phyloP scores from a whole-genome alignment of 2,113 vertebrate genomes.

The Oceanites oceanicus region DNA sequence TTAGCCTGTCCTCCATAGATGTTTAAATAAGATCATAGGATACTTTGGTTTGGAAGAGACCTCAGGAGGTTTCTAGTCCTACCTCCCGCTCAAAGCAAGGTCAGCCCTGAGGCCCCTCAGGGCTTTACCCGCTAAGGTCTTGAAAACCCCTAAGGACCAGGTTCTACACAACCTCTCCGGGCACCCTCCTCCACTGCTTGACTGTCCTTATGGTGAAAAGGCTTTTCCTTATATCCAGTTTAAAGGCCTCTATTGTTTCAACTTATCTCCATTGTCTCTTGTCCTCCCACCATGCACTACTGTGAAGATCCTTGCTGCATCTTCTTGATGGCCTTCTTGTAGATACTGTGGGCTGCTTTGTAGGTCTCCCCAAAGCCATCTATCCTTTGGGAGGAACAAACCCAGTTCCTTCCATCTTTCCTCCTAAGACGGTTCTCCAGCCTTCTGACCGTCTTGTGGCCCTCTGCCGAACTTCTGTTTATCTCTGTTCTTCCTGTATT shows the following conservation, averaged over 20 bases:
- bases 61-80: not conserved
- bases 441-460: not conserved
- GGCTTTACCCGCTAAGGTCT: not conserved
- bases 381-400: not conserved
- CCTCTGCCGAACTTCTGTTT: not conserved
- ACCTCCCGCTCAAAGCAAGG: not conserved
- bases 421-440: not conserved
- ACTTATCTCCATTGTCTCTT: not conserved
- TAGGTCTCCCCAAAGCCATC: not conserved
- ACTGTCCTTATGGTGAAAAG: not conserved
- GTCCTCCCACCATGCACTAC: not conserved
- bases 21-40: not conserved
- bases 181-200: not conserved
- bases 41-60: not conserved
- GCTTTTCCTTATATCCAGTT: not conserved
- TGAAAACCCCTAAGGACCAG: not conserved
- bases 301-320: not conserved
- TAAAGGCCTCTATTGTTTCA: not conserved
- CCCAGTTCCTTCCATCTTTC: rapidly evolving
- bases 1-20: not conserved
- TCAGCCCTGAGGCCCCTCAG: not conserved
- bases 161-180: not conserved
- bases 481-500: not conserved
- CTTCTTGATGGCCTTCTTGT: not conserved
- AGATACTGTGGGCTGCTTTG: not conserved